Evolutionary conservation across 2,797 vertebrate genomes (phyloP).

Genomic region (Poliocrania exsul): DNA sequence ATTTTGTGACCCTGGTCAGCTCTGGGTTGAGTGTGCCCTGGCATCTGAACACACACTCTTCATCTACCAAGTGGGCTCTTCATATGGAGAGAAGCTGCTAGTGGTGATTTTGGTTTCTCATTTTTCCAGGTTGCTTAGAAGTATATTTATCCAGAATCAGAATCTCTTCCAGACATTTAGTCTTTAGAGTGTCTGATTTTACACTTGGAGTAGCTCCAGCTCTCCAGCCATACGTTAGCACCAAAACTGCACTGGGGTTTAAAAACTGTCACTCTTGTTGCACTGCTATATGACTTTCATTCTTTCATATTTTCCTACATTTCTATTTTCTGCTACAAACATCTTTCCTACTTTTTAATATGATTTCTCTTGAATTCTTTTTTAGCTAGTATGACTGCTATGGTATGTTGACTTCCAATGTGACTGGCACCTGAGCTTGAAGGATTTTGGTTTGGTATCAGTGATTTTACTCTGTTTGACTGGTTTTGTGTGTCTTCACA

Average conservation of each 20-base stretch:
- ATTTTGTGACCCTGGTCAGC: background rate
- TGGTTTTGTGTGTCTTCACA: background rate
- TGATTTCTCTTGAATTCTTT: background rate
- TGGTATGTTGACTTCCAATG: background rate
- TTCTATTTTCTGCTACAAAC: constrained; percentile 1
- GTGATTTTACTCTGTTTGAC: background rate
- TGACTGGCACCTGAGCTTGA: background rate
- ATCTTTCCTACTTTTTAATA: background rate
- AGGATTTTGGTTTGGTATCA: background rate
- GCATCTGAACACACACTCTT: background rate
- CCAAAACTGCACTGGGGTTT: background rate
- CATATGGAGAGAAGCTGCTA: background rate
- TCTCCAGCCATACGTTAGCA: constrained; percentile 19
- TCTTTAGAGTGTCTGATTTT: constrained; percentile 8
- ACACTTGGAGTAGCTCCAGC: background rate
- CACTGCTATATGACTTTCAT: background rate
- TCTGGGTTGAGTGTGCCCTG: background rate
- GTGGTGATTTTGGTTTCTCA: background rate
- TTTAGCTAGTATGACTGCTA: background rate
- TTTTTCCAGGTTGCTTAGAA: background rate
- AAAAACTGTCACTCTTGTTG: background rate
- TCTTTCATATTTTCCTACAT: background rate
- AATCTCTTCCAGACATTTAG: constrained; percentile 4
- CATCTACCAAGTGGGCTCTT: background rate
- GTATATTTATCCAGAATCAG: background rate